A percentile compares a stretch with the other conserved stretches of the same genome.
Conservation (phyloP, 2,113 vertebrate species). For the Aleadryas rufinucha region DNA sequence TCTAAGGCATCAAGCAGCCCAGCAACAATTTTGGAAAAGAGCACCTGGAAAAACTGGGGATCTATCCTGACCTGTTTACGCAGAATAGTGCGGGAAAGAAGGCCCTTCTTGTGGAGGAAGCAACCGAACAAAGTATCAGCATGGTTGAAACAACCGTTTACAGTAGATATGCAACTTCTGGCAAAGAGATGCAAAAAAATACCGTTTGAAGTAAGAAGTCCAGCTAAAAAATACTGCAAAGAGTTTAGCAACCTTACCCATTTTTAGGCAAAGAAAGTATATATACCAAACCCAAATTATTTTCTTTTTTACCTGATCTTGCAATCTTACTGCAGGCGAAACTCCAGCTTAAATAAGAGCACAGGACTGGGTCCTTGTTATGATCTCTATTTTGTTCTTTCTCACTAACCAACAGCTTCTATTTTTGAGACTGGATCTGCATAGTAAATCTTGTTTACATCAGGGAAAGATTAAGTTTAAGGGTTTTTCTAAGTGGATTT, state of each 20-base stretch:
- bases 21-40: background rate
- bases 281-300: background rate
- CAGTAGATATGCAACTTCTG: conserved; percentile 17
- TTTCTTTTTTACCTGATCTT: background rate
- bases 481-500: conserved; percentile 1
- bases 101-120: conserved; percentile 1
- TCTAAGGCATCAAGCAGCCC: background rate
- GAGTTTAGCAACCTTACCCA: background rate
- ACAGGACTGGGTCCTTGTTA: background rate
- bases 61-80: background rate
- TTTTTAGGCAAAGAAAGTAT: background rate
- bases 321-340: background rate
- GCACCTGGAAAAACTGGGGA: background rate
- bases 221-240: background rate
- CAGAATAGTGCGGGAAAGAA: background rate
- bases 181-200: background rate
- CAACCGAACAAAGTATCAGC: background rate
- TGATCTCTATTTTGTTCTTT: background rate
- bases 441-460: conserved; percentile 20
- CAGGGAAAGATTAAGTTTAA: background rate
- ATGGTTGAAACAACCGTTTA: background rate
- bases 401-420: conserved; percentile 18
- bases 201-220: background rate
- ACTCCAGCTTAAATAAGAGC: conserved; percentile 19
- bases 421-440: conserved; percentile 49